phyloP scores from a whole-genome alignment of 2,888 invertebrate genomes.

The Heliothis peltigera region DNA sequence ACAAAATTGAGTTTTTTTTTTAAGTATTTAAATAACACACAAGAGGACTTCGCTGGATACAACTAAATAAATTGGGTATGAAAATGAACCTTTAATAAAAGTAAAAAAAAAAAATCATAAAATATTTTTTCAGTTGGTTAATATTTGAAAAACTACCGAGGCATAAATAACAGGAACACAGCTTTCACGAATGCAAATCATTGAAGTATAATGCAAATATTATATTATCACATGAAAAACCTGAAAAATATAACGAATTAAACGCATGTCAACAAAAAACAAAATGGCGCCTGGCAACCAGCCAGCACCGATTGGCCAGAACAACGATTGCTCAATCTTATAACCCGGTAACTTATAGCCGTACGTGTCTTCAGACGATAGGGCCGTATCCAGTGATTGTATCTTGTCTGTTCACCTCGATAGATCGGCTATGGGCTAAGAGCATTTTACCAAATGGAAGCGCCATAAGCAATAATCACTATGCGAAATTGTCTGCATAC shows the following conservation, averaged over 20 bases:
- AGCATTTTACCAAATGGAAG: too few species aligned
- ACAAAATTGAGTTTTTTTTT: too few species aligned
- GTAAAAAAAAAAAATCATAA: neutral
- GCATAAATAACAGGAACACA: too few species aligned
- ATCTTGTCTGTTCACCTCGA: conserved; percentile 11
- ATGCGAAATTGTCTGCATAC: too few species aligned
- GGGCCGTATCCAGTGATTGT: conserved; percentile 33
- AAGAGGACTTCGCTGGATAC: too few species aligned
- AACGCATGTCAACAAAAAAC: conserved; percentile 3
- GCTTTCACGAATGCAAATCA: too few species aligned
- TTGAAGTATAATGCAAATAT: too few species aligned
- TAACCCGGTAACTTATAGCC: conserved; percentile 39
- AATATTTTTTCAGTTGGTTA: neutral
- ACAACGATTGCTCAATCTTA: conserved; percentile 28
- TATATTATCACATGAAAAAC: neutral
- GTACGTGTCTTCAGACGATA: conserved; percentile 46
- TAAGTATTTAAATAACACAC: too few species aligned
- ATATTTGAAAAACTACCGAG: neutral
- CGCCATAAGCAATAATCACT: too few species aligned
- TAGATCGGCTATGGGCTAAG: neutral
- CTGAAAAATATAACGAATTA: neutral
- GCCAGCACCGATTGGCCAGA: conserved; percentile 39
- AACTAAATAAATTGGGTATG: too few species aligned
- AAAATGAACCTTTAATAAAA: too few species aligned
- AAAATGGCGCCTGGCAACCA: conserved; percentile 40